Base-by-base conservation (phyloP, 2,797 vertebrate genomes). In the Galagoides demidoff region DNA sequence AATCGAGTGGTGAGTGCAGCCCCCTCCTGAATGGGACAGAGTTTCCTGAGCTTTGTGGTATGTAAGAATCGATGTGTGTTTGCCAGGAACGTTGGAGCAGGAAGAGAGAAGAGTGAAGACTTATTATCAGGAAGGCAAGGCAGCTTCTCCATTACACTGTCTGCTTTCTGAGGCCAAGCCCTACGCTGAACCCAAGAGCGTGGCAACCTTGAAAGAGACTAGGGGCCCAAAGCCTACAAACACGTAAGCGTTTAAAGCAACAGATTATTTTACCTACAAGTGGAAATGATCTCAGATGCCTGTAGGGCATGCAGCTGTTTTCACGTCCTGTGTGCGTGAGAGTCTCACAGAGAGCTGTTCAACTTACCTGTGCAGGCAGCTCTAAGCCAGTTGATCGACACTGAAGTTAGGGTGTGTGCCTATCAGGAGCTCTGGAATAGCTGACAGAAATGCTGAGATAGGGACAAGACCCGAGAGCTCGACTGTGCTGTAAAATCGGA, bases 11-110 rank as follows among this genome's bases (percentile, higher is more conserved):
- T 39, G 81, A 59, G 39, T 27, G 39, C 1, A 34, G 25, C 52
- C 13, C 63, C 68, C 22, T n/a, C 27, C 27, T 66, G 79, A 63
- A 34, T 19, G 73, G 23, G 27, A 29, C 17, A 39, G 39, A 7
- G 0, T 85, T 90, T 79, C 84, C 85, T 49, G 49, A 66, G 31
- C 29, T 81, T 76, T 68, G n/a, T 37, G 29, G 22, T 49, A 6
- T 1, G 3, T n/a, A 61, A 92, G 66, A 77, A 71, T 61, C 81
- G 64, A 88, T 66, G 23, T 71, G 25, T 90, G 63, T 95, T 76
- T 95, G 91, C 63, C 45, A 76, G 85, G 71, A 92, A 89, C 71
- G 63, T 90, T 34, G 52, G 87, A 77, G 16, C 59, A 89, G 76
- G 64, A 84, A 85, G 87, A 96, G 23, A 92, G 79, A 85, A 85